phyloP scores from a whole-genome alignment of 2,888 invertebrate species.

The Apodemia zela region DNA sequence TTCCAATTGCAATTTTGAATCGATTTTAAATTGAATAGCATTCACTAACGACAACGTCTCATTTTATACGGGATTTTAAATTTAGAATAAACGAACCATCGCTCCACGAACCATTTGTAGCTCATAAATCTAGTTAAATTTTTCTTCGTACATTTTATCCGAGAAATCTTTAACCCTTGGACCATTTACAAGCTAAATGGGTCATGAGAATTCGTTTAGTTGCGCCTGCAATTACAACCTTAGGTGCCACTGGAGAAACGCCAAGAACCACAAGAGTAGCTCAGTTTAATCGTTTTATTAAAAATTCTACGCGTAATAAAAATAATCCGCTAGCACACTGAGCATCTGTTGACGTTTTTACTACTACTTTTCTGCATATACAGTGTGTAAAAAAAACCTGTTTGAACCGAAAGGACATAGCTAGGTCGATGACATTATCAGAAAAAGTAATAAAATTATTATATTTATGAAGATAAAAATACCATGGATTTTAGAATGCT shows the following conservation, averaged over 20 bases:
- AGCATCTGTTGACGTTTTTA: no score
- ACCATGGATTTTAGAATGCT: no score
- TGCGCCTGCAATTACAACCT: conserved; percentile 31
- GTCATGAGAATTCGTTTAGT: conserved; percentile 29
- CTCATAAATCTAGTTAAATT: conserved; percentile 4
- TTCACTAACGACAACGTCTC: no score
- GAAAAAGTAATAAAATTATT: no score
- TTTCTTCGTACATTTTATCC: conserved; percentile 8
- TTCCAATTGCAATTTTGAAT: no score
- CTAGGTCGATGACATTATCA: no score
- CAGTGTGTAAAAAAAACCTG: no score
- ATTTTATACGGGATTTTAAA: background rate
- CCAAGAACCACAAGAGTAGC: conserved; percentile 26
- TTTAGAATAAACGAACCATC: conserved; percentile 10
- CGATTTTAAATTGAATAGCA: no score
- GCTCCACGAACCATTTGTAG: background rate
- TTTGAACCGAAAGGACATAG: no score
- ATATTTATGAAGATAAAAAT: no score
- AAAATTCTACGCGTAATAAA: background rate
- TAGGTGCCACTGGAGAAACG: conserved; percentile 31
- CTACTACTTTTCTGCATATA: no score
- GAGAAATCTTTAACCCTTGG: conserved; percentile 20
- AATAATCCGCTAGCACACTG: background rate
- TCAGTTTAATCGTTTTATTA: background rate
- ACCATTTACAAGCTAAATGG: conserved; percentile 24